phyloP scores from a whole-genome alignment of 2,113 vertebrate genomes.

The Aplodontia rufa region DNA sequence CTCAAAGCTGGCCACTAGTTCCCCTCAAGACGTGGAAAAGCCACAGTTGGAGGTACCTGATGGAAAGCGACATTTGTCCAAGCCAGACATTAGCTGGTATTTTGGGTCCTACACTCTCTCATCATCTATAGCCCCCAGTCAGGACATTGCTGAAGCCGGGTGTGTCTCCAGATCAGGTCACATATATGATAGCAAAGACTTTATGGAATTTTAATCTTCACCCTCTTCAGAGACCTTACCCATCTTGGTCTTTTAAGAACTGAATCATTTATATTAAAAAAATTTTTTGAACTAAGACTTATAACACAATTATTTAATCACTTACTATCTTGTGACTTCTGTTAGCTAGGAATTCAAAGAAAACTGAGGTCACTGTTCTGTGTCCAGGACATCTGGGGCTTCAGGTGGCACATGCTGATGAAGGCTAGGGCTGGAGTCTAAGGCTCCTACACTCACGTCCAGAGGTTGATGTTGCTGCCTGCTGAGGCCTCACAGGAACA shows the following conservation, averaged over 20 bases:
- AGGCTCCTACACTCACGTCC: neutral
- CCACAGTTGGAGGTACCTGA: neutral
- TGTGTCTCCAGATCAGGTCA: neutral
- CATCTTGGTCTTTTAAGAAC: conserved; percentile 23
- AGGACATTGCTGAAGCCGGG: neutral
- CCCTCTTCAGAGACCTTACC: neutral
- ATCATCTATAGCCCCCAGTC: neutral
- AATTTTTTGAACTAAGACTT: neutral
- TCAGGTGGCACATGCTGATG: neutral
- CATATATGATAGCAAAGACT: neutral
- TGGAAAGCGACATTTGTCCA: neutral
- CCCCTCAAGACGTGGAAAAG: neutral
- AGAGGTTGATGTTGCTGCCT: neutral
- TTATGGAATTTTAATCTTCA: neutral
- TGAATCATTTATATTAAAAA: neutral
- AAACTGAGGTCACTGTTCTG: neutral
- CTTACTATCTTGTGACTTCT: neutral
- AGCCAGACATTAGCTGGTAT: neutral
- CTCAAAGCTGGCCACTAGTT: neutral
- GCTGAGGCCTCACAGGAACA: neutral
- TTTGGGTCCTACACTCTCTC: neutral
- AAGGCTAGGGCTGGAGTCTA: neutral
- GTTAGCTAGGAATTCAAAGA: neutral
- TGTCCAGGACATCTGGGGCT: neutral
- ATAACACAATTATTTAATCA: neutral